A percentile compares a stretch with the other conserved stretches of the same genome.
Evolutionary conservation across 2,797 vertebrate species (phyloP).

Genomic region (Adrianichthys oophorus): DNA sequence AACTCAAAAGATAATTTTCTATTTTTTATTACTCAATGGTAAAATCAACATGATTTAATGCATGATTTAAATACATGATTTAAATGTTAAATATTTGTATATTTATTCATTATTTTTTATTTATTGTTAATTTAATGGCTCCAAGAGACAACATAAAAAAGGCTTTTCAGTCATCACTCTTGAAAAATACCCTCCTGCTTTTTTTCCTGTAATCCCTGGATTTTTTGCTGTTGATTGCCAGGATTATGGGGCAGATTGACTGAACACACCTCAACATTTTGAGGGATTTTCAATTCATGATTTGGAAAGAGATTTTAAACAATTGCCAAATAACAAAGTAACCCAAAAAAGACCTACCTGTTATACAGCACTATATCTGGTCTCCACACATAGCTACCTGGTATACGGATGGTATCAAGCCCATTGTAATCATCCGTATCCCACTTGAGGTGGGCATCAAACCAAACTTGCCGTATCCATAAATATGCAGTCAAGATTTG

Average conservation of each 20-base stretch:
- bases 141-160: too few species aligned
- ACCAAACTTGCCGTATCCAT: conserved; percentile 93
- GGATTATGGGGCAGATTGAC: neutral
- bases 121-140: too few species aligned
- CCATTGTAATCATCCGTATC: conserved; percentile 86
- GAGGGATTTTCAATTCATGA: conserved; percentile 55
- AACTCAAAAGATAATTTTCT: too few species aligned
- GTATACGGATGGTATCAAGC: conserved; percentile 90
- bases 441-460: conserved; percentile 87
- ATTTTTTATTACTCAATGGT: too few species aligned
- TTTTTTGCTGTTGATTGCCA: too few species aligned
- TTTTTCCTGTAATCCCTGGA: too few species aligned
- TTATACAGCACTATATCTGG: conserved; percentile 95
- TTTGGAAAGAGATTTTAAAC: neutral
- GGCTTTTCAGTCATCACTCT: too few species aligned
- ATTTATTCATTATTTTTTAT: too few species aligned
- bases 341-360: conserved; percentile 83
- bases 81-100: too few species aligned
- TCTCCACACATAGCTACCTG: conserved; percentile 92
- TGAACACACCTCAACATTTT: conserved; percentile 53
- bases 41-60: too few species aligned
- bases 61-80: too few species aligned
- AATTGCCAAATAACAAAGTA: conserved; percentile 30
- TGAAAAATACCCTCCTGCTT: too few species aligned
- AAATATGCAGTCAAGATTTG: conserved; percentile 92